A percentile compares a stretch with the other conserved stretches of the same genome.
Conservation (phyloP, 2,113 vertebrate species). For the Daboia siamensis region DNA sequence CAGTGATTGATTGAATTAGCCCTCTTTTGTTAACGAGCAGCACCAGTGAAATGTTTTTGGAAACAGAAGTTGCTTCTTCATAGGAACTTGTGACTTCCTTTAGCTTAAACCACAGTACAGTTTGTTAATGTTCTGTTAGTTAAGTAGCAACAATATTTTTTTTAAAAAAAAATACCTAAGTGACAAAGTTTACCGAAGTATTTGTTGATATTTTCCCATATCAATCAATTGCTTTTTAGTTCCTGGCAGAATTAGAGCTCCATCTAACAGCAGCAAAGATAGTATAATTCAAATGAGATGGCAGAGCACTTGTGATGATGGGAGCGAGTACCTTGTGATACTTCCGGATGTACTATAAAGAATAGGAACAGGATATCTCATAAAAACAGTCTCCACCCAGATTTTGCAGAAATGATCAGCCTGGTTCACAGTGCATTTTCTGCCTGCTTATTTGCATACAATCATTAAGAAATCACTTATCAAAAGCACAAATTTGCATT, state of each 20-base stretch:
- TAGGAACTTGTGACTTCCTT: constrained; percentile 38
- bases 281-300: constrained; percentile 54
- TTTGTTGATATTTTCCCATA: constrained; percentile 45
- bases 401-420: constrained; percentile 23
- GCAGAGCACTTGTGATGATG: neutral
- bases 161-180: neutral
- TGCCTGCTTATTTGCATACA: neutral
- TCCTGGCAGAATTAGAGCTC: constrained; percentile 51
- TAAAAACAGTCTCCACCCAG: constrained; percentile 40
- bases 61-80: constrained; percentile 52
- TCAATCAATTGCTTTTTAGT: constrained; percentile 52
- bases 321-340: constrained; percentile 59
- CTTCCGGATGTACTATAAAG: constrained; percentile 58
- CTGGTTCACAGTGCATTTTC: constrained; percentile 3
- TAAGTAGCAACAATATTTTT: constrained; percentile 23
- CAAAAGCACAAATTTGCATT: neutral
- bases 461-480: neutral
- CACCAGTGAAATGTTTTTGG: constrained; percentile 52
- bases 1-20: neutral
- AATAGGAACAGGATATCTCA: constrained; percentile 62
- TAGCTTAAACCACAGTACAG: constrained; percentile 30
- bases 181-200: constrained; percentile 28
- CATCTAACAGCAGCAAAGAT: constrained; percentile 57
- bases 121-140: neutral
- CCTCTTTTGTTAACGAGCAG: constrained; percentile 22